Evolutionary conservation across 2,113 vertebrate genomes (phyloP), one percentile per base, ranked within the genome.

Genomic region (Pterophyllum scalare): DNA sequence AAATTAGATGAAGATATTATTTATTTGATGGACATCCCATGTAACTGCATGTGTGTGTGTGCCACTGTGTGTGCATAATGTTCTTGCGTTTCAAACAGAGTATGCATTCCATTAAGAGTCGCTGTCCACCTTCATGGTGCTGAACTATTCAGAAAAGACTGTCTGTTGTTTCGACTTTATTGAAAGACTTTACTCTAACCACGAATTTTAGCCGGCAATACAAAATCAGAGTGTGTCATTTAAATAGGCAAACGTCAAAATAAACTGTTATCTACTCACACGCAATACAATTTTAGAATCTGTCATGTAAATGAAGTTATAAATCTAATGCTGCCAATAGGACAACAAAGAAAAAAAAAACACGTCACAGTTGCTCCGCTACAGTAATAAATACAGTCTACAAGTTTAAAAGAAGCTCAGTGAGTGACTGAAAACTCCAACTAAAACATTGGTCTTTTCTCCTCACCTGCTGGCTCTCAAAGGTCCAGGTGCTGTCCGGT

Each of bases 381-480:
- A 43, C 40, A 43, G 8, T 35, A 38, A 38, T 38, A 43, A 0
- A 11, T 62, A n/a, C 6, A 62, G 19, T 43, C 38, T 40, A 10
- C 38, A 40, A 40, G 17, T 35, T n/a, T 61, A 0, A 0, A n/a
- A 26, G 7, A 38, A 57, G 14, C 24, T 40, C 0, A 0, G 1
- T 17, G 35, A 28, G 9, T 19, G 14, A 70, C 24, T 20, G 3
- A 75, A 33, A 22, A 78, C 43, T 46, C 19, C 31, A 17, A 59
- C 2, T 28, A 31, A 9, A 1, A 0, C 7, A 4, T 17, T 26
- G 24, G 14, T 59, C 14, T 31, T 14, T n/a, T 59, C 15, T 56
- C 62, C 93, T 94, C 88, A 95, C 94, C 94, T 95, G 94, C 52
- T 95, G 94, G 28, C 94, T 91, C 87, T 95, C 94, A 81, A 95